Base-by-base conservation (phyloP, 2,888 invertebrate species). In the Diabrotica balteata region DNA sequence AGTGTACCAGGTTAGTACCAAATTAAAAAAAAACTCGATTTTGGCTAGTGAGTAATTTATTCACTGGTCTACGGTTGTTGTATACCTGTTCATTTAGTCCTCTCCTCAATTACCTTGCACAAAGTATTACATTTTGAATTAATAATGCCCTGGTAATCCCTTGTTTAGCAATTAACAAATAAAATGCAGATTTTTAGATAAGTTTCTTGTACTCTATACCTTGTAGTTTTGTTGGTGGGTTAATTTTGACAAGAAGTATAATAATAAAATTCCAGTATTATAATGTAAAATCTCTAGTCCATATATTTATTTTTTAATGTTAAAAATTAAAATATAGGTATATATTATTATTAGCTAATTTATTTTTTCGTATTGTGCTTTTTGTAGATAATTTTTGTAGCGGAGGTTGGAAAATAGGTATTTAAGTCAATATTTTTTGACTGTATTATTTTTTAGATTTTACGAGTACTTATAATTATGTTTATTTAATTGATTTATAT, bases 271-370 rank as follows among this genome's bases (percentile, higher is more conserved):
- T 49, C 54, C 63, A 63, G 63, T 63, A 63, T 63, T 63, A 63
- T 63, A 63, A 51, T 50, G 57, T 63, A 63, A 63, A 63, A 55
- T 32, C 43, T 63, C 63, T 63, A 63, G 63, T 63, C 63, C 10
- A 47, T 57, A 57, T 49, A 63, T 63, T 57, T 63, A 63, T 63
- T 63, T 57, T 57, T 57, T 47, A 51, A 63, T 57, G 50, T 63
- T 7, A 50, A 63, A 57, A 17, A 44, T 17, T n/a, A 46, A 10
- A 8, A 50, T n/a, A 44, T 61, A 32, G 9, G 43, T 59, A 50
- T 59, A 43, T 59, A 32, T 32, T 32, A 32, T 32, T 32, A 32
- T 32, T 32, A 32, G 32, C 32, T 32, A 32, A 59, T 51, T 43
- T 49, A 50, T 50, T 32, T 59, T 50, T 50, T 59, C 50, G 50